These are phyloP conservation scores for Eurois occulta DNA, from an alignment of 2,888 invertebrate genomes.

Conservation along the genomic window DNA sequence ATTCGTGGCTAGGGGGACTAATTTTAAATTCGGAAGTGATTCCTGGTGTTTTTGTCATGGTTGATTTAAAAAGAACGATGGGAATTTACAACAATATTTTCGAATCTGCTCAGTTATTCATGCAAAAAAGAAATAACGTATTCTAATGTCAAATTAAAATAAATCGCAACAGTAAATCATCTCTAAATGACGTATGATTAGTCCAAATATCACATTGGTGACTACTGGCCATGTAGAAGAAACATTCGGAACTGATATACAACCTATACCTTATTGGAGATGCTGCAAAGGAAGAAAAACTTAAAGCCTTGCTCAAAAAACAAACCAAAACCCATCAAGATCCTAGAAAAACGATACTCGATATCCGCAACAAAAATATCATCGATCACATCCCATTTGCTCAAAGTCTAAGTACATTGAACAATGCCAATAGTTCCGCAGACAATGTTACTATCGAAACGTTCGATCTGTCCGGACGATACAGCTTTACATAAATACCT, in stretches of 20 bases:
- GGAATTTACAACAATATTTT: neutral
- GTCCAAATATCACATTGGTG: neutral
- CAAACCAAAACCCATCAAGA: slow-evolving; percentile 2
- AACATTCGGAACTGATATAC: neutral
- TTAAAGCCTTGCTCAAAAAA: neutral
- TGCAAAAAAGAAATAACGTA: no score
- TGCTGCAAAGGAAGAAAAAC: neutral
- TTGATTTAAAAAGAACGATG: slow-evolving; percentile 18
- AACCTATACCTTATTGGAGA: neutral
- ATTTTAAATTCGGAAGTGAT: slow-evolving; percentile 49
- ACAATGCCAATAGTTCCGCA: slow-evolving; percentile 68
- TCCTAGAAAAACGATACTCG: neutral
- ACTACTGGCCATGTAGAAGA: neutral
- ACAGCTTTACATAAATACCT: slow-evolving; percentile 85
- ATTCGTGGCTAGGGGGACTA: slow-evolving; percentile 46
- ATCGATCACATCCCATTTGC: slow-evolving; percentile 62
- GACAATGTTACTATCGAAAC: slow-evolving; percentile 70
- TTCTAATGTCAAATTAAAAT: slow-evolving; percentile 4
- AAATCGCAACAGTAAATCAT: neutral
- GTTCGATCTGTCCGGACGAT: slow-evolving; percentile 73
- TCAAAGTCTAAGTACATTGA: slow-evolving; percentile 37
- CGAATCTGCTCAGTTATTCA: neutral
- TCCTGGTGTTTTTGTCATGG: slow-evolving; percentile 40
- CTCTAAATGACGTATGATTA: neutral
- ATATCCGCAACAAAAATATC: slow-evolving; percentile 27